Evolutionary conservation across 1,140 invertebrate genomes (phyloP).

Genomic region (Hypsibius dujardini): DNA sequence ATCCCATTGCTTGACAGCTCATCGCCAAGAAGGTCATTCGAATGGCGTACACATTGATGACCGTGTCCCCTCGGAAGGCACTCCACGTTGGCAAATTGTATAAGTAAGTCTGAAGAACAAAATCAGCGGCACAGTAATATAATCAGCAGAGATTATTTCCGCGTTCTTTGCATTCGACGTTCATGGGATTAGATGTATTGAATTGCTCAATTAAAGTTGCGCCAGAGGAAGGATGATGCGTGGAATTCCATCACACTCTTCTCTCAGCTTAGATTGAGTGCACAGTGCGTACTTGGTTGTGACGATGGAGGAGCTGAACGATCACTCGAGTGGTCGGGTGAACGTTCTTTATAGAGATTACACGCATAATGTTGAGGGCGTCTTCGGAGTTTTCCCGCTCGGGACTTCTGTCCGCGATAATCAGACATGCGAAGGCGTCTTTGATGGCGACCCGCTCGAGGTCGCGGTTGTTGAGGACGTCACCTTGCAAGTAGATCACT

Average conservation of each 20-base stretch:
- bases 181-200: no score
- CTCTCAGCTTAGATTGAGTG: background rate
- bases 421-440: background rate
- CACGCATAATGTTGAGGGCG: background rate
- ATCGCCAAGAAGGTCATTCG: conserved; percentile 45
- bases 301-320: conserved; percentile 44
- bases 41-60: conserved; percentile 39
- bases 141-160: background rate
- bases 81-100: conserved; percentile 44
- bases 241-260: background rate
- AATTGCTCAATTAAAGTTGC: no score
- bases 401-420: background rate
- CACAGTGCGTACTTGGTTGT: conserved; percentile 35
- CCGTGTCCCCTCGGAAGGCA: conserved; percentile 42
- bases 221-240: no score
- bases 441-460: conserved; percentile 37
- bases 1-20: conserved; percentile 43
- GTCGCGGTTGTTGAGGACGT: conserved; percentile 42
- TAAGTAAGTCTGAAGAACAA: conserved; percentile 35
- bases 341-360: conserved; percentile 27
- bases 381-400: background rate
- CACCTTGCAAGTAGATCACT: conserved; percentile 43
- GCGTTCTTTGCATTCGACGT: no score
- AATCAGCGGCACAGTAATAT: conserved; percentile 20
- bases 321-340: conserved; percentile 40